These are phyloP conservation scores for Lynx canadensis DNA, from an alignment of 2,113 vertebrate genomes.

Conservation along the genomic window DNA sequence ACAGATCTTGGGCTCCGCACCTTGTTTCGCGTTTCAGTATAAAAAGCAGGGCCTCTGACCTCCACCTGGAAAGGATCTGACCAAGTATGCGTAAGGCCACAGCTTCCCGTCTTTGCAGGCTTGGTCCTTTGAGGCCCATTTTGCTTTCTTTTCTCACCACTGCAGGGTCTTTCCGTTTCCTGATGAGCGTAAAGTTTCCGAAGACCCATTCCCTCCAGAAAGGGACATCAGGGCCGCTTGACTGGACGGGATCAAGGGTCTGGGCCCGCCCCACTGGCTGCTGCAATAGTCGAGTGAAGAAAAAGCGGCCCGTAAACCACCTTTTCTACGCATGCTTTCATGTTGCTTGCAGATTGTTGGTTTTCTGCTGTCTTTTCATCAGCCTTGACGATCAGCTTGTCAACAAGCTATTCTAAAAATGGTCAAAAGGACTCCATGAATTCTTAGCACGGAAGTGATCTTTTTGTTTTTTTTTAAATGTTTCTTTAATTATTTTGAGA, in stretches of 20 bases:
- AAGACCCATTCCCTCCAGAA: neutral
- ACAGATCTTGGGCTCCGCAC: neutral
- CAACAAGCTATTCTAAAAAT: neutral
- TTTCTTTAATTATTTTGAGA: no score
- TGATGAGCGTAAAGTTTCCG: neutral
- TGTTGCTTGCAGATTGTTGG: neutral
- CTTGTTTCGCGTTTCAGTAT: neutral
- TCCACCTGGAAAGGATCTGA: neutral
- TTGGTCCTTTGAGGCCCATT: neutral
- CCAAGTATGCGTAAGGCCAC: neutral
- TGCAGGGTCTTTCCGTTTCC: neutral
- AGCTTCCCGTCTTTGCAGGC: neutral
- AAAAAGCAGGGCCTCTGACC: neutral
- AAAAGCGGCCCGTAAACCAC: neutral
- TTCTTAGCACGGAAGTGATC: neutral
- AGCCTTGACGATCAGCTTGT: neutral
- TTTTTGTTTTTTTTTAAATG: neutral
- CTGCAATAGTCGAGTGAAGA: neutral
- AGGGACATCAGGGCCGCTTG: neutral
- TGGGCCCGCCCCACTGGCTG: neutral
- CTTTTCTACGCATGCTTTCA: neutral
- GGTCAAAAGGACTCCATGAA: neutral
- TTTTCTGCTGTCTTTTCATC: neutral
- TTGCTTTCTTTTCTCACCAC: slow-evolving; percentile 14
- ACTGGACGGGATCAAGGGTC: neutral